A percentile compares a stretch with the other conserved stretches of the same genome.
These are phyloP conservation scores for Dipodomys merriami DNA, from an alignment of 2,113 vertebrate species.

Conservation along the genomic window DNA sequence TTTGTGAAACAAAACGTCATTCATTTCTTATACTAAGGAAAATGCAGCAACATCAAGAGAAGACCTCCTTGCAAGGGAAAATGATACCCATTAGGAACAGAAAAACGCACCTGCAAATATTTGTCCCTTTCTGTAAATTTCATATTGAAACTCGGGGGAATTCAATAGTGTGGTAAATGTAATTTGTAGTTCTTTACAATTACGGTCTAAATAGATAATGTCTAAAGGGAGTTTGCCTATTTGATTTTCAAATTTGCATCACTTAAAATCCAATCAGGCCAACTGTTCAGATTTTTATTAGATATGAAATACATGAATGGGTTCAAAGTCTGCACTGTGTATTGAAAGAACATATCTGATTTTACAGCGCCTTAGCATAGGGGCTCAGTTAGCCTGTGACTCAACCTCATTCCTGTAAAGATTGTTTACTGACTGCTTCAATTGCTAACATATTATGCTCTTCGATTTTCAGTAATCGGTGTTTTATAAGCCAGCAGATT, in stretches of 20 bases:
- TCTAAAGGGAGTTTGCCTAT: constrained; percentile 87
- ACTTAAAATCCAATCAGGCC: constrained; percentile 90
- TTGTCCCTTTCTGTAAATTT: constrained; percentile 78
- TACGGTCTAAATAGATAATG: constrained; percentile 85
- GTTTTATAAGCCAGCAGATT: constrained; percentile 89
- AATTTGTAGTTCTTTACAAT: constrained; percentile 86
- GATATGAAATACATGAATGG: constrained; percentile 80
- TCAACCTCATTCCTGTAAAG: constrained; percentile 77
- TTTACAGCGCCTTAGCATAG: constrained; percentile 68
- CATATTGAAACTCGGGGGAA: constrained; percentile 72
- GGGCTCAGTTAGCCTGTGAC: constrained; percentile 64
- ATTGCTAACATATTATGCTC: constrained; percentile 84
- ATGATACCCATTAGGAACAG: constrained; percentile 76
- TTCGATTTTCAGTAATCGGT: constrained; percentile 86
- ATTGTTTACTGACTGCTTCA: constrained; percentile 78
- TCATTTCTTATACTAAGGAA: constrained; percentile 47
- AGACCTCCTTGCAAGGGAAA: neutral
- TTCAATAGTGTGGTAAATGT: constrained; percentile 78
- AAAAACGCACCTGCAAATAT: constrained; percentile 78
- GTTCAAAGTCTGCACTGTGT: constrained; percentile 76
- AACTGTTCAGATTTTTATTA: constrained; percentile 88
- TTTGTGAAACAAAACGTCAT: constrained; percentile 64
- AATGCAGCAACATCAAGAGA: constrained; percentile 11
- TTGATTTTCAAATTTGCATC: constrained; percentile 89
- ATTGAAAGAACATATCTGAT: constrained; percentile 70